phyloP scores from a whole-genome alignment of 2,113 vertebrate genomes.

The Tragulus kanchil region DNA sequence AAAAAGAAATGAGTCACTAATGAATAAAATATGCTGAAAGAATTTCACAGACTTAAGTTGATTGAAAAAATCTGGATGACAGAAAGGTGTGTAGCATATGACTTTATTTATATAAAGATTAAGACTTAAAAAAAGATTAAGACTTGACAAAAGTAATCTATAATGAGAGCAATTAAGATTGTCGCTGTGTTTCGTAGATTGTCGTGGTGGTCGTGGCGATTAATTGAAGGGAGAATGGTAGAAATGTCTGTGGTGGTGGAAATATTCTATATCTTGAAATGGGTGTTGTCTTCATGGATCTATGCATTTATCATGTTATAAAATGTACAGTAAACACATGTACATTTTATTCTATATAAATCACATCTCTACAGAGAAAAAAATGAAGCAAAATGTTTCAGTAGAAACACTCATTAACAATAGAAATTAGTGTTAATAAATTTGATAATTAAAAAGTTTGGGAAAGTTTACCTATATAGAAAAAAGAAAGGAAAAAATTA shows the following conservation, averaged over 20 bases:
- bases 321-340: not conserved
- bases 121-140: not conserved
- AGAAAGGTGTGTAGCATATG: rapidly evolving
- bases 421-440: not conserved
- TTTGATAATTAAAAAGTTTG: not conserved
- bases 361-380: not conserved
- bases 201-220: not conserved
- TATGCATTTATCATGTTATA: not conserved
- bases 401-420: not conserved
- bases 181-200: not conserved
- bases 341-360: not conserved
- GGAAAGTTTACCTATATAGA: not conserved
- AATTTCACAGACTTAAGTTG: not conserved
- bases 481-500: not conserved
- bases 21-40: not conserved
- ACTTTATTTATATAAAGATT: not conserved
- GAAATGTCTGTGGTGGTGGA: not conserved
- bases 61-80: not conserved
- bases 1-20: not conserved
- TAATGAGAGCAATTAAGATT: not conserved
- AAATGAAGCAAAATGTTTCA: not conserved
- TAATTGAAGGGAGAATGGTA: not conserved
- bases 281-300: not conserved
- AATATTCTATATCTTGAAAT: not conserved
- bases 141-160: not conserved